A percentile compares a stretch with the other conserved stretches of the same genome.
phyloP scores from a whole-genome alignment of 2,113 vertebrate species.

The Mesembrinibis cayennensis region DNA sequence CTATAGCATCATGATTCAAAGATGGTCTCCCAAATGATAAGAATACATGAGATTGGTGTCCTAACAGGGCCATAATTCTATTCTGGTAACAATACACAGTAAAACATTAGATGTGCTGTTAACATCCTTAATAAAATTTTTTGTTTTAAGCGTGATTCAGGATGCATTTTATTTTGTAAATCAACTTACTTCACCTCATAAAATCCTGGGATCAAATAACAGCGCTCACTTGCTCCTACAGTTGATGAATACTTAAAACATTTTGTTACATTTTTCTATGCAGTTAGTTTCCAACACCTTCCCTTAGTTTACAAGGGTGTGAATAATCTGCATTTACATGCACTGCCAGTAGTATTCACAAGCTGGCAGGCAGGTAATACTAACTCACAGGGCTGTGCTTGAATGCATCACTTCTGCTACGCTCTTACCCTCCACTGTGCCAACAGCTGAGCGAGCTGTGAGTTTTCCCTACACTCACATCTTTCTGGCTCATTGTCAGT shows the following conservation, averaged over 20 bases:
- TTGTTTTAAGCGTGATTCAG: neutral
- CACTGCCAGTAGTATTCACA: neutral
- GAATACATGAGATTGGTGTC: neutral
- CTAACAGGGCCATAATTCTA: neutral
- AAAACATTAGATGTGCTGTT: neutral
- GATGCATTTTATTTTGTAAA: neutral
- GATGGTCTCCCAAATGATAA: neutral
- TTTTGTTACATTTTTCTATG: neutral
- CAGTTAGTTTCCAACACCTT: neutral
- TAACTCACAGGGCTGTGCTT: slow-evolving; percentile 33
- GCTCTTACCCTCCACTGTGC: slow-evolving; percentile 48
- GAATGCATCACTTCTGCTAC: slow-evolving; percentile 48
- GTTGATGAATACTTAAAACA: neutral
- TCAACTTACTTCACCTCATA: neutral
- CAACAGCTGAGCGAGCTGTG: slow-evolving; percentile 58
- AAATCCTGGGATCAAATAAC: neutral
- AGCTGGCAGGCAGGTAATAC: slow-evolving; percentile 43
- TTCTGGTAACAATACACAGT: neutral
- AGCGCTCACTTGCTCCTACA: neutral
- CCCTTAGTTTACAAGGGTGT: slow-evolving; percentile 12
- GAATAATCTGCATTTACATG: slow-evolving; percentile 4
- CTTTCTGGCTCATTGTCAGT: slow-evolving; percentile 76
- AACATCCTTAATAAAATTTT: neutral
- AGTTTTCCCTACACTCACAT: slow-evolving; percentile 70
- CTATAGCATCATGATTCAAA: neutral